phyloP scores from a whole-genome alignment of 2,797 vertebrate genomes.

The Vultur gryphus region DNA sequence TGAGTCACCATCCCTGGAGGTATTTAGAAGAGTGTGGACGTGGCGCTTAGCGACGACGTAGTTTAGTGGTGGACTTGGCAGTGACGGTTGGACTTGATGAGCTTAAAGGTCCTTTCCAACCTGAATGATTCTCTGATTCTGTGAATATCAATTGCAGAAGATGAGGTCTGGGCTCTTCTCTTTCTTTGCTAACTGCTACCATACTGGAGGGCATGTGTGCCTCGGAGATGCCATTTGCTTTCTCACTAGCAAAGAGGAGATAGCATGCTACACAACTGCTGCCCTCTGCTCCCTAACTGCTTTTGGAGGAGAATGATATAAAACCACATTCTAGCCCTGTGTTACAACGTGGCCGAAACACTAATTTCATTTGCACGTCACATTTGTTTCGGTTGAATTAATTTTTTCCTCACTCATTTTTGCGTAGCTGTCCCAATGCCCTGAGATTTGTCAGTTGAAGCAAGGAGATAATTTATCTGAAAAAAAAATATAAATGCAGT shows the following conservation, averaged over 20 bases:
- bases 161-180: background rate
- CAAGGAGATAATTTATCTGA: background rate
- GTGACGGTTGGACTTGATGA: background rate
- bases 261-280: background rate
- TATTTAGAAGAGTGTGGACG: background rate
- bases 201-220: background rate
- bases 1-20: accelerated
- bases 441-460: background rate
- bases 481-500: background rate
- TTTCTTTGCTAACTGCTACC: background rate
- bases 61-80: background rate
- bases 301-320: background rate
- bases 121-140: background rate
- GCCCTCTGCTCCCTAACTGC: background rate
- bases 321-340: background rate
- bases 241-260: background rate
- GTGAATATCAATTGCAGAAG: background rate
- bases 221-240: background rate
- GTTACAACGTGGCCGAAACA: background rate
- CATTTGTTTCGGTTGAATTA: conserved; percentile 19
- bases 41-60: accelerated
- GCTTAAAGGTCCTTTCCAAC: background rate
- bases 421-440: background rate
- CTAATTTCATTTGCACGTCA: background rate
- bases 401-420: background rate